phyloP scores from a whole-genome alignment of 2,113 vertebrate species.

The Irena cyanogastra region DNA sequence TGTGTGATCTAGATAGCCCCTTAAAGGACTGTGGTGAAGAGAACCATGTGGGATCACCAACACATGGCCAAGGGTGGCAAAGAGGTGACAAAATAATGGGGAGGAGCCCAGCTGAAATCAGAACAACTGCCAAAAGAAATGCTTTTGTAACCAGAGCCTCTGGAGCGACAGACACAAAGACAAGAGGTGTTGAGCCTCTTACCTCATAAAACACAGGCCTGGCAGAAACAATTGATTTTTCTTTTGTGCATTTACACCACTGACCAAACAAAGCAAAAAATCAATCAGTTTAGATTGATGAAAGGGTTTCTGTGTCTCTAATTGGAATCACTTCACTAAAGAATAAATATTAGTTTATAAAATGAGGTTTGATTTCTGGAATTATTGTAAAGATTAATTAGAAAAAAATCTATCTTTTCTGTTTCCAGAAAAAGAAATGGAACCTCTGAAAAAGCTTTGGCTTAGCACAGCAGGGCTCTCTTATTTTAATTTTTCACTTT shows the following conservation, averaged over 20 bases:
- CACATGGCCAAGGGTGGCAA: neutral
- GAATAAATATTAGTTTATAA: neutral
- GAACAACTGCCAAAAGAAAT: neutral
- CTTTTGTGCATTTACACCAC: neutral
- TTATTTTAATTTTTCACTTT: neutral
- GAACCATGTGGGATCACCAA: neutral
- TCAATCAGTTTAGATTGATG: neutral
- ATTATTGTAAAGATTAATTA: neutral
- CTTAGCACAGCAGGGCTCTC: neutral
- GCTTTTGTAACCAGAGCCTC: neutral
- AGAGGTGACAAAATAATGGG: neutral
- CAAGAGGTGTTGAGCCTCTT: neutral
- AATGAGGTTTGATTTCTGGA: neutral
- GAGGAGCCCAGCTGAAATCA: neutral
- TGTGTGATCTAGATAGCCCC: neutral
- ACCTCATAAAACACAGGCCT: neutral
- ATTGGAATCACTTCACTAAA: neutral
- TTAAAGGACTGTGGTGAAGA: neutral
- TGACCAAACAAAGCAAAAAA: neutral
- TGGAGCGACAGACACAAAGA: neutral
- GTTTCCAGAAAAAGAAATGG: neutral
- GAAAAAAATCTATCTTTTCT: neutral
- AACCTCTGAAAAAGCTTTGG: neutral
- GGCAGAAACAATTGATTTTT: neutral
- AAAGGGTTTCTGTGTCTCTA: neutral